These are phyloP conservation scores for Drosophila novamexicana DNA, from an alignment of 1,140 invertebrate species.

Conservation along the genomic window DNA sequence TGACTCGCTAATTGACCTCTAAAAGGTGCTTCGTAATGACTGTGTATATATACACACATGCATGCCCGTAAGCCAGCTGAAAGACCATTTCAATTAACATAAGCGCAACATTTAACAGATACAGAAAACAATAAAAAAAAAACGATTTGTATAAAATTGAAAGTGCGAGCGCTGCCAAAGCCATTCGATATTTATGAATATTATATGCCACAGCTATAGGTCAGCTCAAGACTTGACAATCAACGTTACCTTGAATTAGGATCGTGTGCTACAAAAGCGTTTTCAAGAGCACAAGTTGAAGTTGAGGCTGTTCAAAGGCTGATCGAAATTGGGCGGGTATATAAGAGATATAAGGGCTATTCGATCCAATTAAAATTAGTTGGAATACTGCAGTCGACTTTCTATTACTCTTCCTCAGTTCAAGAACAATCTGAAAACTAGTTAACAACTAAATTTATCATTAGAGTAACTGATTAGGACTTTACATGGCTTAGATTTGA, in stretches of 20 bases:
- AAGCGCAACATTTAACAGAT: conserved; percentile 48
- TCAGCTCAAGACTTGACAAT: background rate
- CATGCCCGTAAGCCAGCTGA: conserved; percentile 5
- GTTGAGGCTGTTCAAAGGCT: no score
- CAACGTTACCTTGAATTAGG: conserved; percentile 17
- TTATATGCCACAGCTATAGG: background rate
- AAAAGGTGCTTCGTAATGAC: conserved; percentile 60
- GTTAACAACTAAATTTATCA: no score
- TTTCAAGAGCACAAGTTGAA: background rate
- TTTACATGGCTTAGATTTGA: no score
- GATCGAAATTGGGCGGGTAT: background rate
- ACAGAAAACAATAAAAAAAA: conserved; percentile 14
- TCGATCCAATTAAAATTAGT: background rate
- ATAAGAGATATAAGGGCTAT: background rate
- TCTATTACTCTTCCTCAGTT: no score
- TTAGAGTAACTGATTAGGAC: no score
- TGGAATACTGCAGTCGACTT: no score
- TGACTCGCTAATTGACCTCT: conserved; percentile 75
- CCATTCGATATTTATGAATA: background rate
- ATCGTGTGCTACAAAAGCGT: background rate
- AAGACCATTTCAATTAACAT: conserved; percentile 51
- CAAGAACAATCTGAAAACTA: no score
- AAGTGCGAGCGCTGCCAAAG: conserved; percentile 34
- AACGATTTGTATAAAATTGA: conserved; percentile 38
- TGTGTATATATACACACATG: conserved; percentile 4